Evolutionary conservation across 2,888 invertebrate genomes (phyloP).

Genomic region (Rotaria macrura): DNA sequence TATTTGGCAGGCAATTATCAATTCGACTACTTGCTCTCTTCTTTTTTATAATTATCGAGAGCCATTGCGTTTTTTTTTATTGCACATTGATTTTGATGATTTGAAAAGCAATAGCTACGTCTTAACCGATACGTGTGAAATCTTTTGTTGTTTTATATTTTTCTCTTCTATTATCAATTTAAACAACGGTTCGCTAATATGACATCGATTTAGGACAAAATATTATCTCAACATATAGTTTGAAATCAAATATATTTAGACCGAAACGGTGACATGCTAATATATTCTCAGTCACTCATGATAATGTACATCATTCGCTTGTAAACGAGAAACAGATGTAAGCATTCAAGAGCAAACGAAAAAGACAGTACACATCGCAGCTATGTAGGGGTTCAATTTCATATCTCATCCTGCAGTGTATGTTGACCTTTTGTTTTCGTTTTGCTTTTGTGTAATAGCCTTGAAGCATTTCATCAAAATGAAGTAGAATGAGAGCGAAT

Average conservation of each 20-base stretch:
- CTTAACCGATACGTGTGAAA: neutral
- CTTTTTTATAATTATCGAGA: neutral
- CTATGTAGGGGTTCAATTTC: neutral
- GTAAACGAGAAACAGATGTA: conserved; percentile 12
- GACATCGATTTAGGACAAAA: neutral
- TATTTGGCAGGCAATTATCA: neutral
- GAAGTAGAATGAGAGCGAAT: neutral
- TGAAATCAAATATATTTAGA: neutral
- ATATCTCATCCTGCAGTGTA: neutral
- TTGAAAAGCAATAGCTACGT: neutral
- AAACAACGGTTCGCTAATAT: neutral
- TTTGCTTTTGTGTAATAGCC: neutral
- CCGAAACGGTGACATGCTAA: neutral
- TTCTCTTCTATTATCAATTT: neutral
- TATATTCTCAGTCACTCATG: neutral
- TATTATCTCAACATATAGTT: neutral
- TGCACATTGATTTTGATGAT: neutral
- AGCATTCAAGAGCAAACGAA: neutral
- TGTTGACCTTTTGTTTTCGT: neutral
- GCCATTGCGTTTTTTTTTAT: neutral
- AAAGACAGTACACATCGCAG: neutral
- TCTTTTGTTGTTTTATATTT: neutral
- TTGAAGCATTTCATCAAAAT: neutral
- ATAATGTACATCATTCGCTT: neutral
- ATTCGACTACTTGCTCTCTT: neutral